Conservation (phyloP, 1,140 invertebrate species). For the Arctopsyche grandis region DNA sequence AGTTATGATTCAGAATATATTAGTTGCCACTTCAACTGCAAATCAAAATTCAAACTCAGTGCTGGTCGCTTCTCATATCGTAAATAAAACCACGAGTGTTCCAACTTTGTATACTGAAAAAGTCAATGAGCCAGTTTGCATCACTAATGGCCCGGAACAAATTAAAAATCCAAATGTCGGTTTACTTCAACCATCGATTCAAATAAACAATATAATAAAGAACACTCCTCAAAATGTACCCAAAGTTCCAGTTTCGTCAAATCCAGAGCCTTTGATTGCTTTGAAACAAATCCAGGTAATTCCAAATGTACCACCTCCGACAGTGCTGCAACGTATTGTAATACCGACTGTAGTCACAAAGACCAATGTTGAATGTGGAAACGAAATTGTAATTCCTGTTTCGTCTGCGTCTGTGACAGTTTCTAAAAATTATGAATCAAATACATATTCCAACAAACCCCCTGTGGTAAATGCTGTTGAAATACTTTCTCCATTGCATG, state of each 20-base stretch:
- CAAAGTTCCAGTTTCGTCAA: background rate
- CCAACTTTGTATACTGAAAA: conserved; percentile 32
- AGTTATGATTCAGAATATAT: conserved; percentile 62
- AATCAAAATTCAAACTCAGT: conserved; percentile 58
- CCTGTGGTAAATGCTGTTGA: background rate
- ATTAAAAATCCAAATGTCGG: background rate
- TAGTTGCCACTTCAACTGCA: conserved; percentile 60
- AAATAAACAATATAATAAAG: conserved; percentile 11
- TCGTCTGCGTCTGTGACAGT: background rate
- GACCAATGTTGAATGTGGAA: conserved; percentile 25
- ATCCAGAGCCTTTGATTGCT: background rate
- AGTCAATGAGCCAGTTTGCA: conserved; percentile 7
- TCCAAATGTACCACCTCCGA: conserved; percentile 26
- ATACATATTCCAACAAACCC: background rate
- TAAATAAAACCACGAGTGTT: conserved; percentile 13
- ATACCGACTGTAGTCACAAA: conserved; percentile 23
- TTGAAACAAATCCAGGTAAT: conserved; percentile 36
- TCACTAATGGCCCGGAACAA: conserved; percentile 43
- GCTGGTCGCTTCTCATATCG: conserved; percentile 40
- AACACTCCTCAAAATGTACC: background rate
- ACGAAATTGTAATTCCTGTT: conserved; percentile 1
- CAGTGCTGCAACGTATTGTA: conserved; percentile 26
- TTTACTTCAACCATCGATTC: conserved; percentile 8
- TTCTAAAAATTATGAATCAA: conserved; percentile 19
- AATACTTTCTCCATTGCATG: background rate